Evolutionary conservation across 2,888 invertebrate species (phyloP).

Genomic region (Ecdyonurus torrentis): DNA sequence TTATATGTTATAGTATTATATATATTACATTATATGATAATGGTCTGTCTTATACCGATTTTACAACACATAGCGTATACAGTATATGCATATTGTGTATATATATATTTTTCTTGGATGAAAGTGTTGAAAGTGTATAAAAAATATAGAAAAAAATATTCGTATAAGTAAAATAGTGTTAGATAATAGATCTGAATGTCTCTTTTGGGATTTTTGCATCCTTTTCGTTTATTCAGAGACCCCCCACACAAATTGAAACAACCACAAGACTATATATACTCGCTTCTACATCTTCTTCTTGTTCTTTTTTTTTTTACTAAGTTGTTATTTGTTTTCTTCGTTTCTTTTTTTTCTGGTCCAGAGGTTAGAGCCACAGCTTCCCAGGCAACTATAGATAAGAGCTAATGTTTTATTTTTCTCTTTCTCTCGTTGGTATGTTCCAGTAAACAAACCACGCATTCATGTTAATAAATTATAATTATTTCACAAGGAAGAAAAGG

Average conservation of each 20-base stretch:
- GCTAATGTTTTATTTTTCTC: not conserved
- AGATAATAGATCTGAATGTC: not conserved
- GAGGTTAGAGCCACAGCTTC: not conserved
- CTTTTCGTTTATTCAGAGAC: not conserved
- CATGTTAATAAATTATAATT: not conserved
- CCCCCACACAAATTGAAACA: not conserved
- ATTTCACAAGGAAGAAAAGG: not conserved
- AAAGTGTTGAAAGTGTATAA: too few species aligned
- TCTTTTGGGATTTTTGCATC: not conserved
- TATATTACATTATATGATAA: not conserved
- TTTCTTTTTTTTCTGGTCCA: too few species aligned
- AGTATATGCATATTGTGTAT: not conserved
- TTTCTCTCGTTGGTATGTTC: not conserved
- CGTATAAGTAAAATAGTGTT: not conserved
- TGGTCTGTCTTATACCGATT: not conserved
- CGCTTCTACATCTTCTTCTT: not conserved
- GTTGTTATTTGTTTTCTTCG: too few species aligned
- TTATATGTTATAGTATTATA: not conserved
- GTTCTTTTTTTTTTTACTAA: too few species aligned
- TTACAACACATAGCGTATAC: not conserved
- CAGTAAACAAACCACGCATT: not conserved
- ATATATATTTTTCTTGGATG: too few species aligned
- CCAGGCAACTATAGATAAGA: not conserved
- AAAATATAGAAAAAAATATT: not conserved
- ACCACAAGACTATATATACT: too few species aligned